These are phyloP conservation scores for Columba janthina DNA, from an alignment of 2,113 vertebrate species.

Conservation along the genomic window DNA sequence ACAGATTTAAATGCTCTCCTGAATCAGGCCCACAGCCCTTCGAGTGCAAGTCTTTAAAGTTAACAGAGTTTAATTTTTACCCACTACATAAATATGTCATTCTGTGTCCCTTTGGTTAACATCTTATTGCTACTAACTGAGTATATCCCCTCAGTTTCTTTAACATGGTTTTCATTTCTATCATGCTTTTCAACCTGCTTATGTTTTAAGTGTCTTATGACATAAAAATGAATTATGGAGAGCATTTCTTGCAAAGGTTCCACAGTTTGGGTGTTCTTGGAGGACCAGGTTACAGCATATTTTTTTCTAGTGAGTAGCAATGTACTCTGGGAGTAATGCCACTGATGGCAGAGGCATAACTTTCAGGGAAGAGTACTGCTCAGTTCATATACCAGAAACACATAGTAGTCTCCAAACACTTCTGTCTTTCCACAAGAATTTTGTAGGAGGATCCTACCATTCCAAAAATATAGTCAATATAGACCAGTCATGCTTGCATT, in stretches of 20 bases:
- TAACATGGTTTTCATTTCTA: background rate
- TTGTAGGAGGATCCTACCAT: background rate
- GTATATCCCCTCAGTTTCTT: background rate
- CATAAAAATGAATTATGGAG: background rate
- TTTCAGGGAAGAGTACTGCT: background rate
- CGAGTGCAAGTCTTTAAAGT: constrained; percentile 17
- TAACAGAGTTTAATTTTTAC: background rate
- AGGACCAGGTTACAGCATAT: background rate
- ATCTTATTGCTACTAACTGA: constrained; percentile 7
- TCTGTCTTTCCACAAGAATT: background rate
- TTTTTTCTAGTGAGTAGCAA: background rate
- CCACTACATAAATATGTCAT: background rate
- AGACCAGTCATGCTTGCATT: background rate
- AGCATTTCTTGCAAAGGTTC: background rate
- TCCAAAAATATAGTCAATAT: constrained; percentile 22
- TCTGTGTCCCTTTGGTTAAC: constrained; percentile 1
- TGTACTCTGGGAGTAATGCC: background rate
- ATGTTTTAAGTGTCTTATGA: background rate
- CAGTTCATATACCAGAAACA: background rate
- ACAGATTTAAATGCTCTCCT: constrained; percentile 22
- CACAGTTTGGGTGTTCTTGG: background rate
- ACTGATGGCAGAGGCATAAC: background rate
- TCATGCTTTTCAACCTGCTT: background rate
- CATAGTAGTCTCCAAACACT: background rate
- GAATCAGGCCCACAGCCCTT: background rate